Base-by-base conservation (phyloP, 2,888 invertebrate species). In the Hydrotaea cyrtoneurina region DNA sequence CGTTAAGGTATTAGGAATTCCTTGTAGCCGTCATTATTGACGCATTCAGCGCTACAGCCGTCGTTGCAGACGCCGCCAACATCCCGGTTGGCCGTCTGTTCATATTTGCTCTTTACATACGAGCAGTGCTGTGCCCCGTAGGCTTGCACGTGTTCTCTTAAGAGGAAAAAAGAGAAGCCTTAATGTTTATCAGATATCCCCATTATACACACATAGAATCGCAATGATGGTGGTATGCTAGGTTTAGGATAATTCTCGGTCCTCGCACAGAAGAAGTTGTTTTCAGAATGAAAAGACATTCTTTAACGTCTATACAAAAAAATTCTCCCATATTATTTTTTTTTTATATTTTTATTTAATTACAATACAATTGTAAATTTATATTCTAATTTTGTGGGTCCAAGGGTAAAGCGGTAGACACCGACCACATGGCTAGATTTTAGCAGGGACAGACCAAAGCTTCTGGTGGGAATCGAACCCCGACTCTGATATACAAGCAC, bases 91-190 rank as follows among this genome's bases (percentile, higher is more conserved):
- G 89, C 88, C 88, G 89, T 89, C 89, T 86, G 88, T 87, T 89
- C 89, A 89, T 89, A 89, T 89, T 89, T 43, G 31, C 21, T 53
- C 88, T 89, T 89, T 89, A 87, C 87, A 87, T 87, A 86, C 87
- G 82, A 66, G 74, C 78, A 79, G 71, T 86, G 72, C 87, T 88
- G 89, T 91, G 90, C 91, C 91, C 91, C 89, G 91, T 90, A 90
- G 91, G 91, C 91, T 89, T 91, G 91, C 91, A 91, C 91, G 91
- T 91, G 91, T 91, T 89, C 91, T 69, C 87, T 86, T 86, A 86
- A 87, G 87, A 31, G 62, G 50, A 66, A 76, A 36, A 55, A 17
- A n/a, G n/a, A n/a, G n/a, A 55, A 72, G 26, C 46, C 26, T 74
- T 69, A 73, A 39, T 71, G 46, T 71, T 19, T 7, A 62, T 69